phyloP scores from a whole-genome alignment of 2,888 invertebrate genomes.

The Plebejus melissa region DNA sequence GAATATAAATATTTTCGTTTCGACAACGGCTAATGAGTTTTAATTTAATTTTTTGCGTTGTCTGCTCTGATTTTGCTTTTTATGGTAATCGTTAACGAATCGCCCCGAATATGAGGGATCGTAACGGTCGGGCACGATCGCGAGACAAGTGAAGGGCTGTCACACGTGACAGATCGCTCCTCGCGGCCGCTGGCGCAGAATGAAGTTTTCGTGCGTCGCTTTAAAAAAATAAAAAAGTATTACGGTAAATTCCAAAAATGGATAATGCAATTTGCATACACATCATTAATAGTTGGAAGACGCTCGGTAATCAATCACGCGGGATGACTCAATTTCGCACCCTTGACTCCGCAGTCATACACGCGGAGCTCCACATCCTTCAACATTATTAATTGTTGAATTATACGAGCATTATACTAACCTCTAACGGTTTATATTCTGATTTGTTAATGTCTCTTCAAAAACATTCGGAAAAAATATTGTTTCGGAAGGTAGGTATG shows the following conservation, averaged over 20 bases:
- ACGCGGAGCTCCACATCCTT: conserved; percentile 34
- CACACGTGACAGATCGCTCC: conserved; percentile 63
- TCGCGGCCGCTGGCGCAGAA: conserved; percentile 61
- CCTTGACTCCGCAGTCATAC: conserved; percentile 43
- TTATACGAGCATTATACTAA: conserved; percentile 54
- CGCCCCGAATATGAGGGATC: conserved; percentile 71
- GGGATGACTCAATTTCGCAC: conserved; percentile 74
- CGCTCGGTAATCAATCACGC: conserved; percentile 72
- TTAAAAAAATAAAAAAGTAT: conserved; percentile 45
- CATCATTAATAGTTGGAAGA: conserved; percentile 54
- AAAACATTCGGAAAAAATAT: neutral
- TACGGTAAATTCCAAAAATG: conserved; percentile 47
- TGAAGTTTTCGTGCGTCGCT: conserved; percentile 53
- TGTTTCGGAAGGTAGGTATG: neutral
- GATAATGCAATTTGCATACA: conserved; percentile 57
- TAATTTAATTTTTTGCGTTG: conserved; percentile 72
- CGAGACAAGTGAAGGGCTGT: conserved; percentile 69
- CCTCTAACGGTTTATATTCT: conserved; percentile 9
- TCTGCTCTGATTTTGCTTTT: conserved; percentile 75
- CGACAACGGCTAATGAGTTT: conserved; percentile 58
- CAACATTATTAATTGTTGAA: conserved; percentile 72
- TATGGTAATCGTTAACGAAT: conserved; percentile 76
- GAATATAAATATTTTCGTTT: conserved; percentile 3
- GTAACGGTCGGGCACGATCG: conserved; percentile 62
- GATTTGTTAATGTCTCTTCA: neutral